Conservation (phyloP, 2,888 invertebrate species). For the Drepanosiphum platanoidis region DNA sequence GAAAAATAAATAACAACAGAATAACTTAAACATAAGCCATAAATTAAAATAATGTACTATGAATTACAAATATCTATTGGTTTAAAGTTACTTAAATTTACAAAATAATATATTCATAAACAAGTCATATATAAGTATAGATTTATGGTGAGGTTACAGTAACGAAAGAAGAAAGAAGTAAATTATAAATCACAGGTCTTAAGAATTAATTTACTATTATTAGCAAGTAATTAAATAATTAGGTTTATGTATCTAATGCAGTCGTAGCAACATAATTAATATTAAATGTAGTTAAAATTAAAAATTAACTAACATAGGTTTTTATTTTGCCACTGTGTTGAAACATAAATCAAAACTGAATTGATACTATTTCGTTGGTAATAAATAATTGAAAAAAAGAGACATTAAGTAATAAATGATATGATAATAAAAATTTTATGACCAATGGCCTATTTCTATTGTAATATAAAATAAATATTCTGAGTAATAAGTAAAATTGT, state of each 20-base stretch:
- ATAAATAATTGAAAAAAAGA: constrained; percentile 4
- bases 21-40: constrained; percentile 41
- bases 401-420: neutral
- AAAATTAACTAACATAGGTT: constrained; percentile 26
- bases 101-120: constrained; percentile 40
- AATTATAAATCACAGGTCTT: constrained; percentile 57
- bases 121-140: constrained; percentile 18
- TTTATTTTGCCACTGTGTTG: neutral
- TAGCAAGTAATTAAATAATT: constrained; percentile 22
- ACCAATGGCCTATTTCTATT: neutral
- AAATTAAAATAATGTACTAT: constrained; percentile 50
- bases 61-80: constrained; percentile 57
- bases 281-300: constrained; percentile 44
- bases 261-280: constrained; percentile 35
- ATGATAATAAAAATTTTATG: constrained; percentile 14
- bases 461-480: constrained; percentile 1
- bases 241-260: constrained; percentile 45
- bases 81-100: constrained; percentile 39
- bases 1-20: constrained; percentile 58
- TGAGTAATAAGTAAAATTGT: constrained; percentile 1
- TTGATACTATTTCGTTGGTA: constrained; percentile 39
- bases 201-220: constrained; percentile 35
- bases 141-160: constrained; percentile 11
- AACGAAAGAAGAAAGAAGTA: constrained; percentile 59
- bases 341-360: constrained; percentile 22